Percentiles rank a stretch among this genome's conserved stretches.
phyloP scores from a whole-genome alignment of 2,113 vertebrate genomes.

The Ranitomeya imitator region DNA sequence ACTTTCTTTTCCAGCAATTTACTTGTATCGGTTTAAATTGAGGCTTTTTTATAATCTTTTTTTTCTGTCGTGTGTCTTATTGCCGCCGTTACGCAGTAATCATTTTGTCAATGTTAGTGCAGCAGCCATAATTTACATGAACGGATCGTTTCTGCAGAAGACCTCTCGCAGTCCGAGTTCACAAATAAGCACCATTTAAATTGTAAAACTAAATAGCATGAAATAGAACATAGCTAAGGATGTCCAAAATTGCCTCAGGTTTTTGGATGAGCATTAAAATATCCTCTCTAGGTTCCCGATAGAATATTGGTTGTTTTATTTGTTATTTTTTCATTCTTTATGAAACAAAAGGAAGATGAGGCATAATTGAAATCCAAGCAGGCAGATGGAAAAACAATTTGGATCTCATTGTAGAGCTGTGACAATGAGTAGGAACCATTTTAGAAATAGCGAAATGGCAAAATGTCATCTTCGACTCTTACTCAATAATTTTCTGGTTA shows the following conservation, averaged over 20 bases:
- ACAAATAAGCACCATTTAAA: slow-evolving; percentile 43
- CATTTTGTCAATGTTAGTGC: slow-evolving; percentile 52
- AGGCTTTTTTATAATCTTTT: slow-evolving; percentile 35
- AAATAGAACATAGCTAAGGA: slow-evolving; percentile 31
- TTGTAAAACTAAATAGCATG: slow-evolving; percentile 50
- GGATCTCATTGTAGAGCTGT: not conserved
- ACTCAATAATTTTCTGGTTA: not conserved
- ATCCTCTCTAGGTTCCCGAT: not conserved
- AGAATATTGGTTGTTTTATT: slow-evolving; percentile 25
- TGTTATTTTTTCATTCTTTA: not conserved
- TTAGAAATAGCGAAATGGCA: not conserved
- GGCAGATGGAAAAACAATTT: slow-evolving; percentile 34
- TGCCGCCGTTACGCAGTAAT: slow-evolving; percentile 45
- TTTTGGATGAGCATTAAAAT: slow-evolving; percentile 11
- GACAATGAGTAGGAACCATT: not conserved
- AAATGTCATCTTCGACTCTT: not conserved
- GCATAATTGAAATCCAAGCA: slow-evolving; percentile 23
- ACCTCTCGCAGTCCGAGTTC: slow-evolving; percentile 20
- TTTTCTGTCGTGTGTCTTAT: slow-evolving; percentile 28
- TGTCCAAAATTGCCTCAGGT: slow-evolving; percentile 35
- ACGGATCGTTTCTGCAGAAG: slow-evolving; percentile 20
- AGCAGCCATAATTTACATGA: slow-evolving; percentile 49
- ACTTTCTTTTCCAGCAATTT: slow-evolving; percentile 15
- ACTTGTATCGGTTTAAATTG: slow-evolving; percentile 18
- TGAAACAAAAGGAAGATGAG: not conserved